Percentiles rank a stretch among this genome's conserved stretches.
phyloP scores from a whole-genome alignment of 2,888 invertebrate species.

The Catocala fraxini region DNA sequence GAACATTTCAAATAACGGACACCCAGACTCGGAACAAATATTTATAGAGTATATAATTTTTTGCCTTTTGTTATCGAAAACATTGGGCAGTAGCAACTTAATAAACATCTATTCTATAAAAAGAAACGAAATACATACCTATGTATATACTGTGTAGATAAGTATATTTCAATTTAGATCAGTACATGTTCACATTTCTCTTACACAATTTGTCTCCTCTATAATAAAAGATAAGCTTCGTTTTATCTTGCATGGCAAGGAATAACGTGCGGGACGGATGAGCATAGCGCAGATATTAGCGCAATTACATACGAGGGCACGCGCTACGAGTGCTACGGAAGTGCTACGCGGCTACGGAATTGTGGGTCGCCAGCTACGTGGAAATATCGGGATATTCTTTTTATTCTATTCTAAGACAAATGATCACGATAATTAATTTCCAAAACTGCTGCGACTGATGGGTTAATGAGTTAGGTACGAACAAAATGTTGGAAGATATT shows the following conservation, averaged over 20 bases:
- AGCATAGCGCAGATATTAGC: slow-evolving; percentile 37
- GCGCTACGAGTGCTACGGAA: slow-evolving; percentile 17
- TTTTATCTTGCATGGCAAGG: slow-evolving; percentile 18
- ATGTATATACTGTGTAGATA: too few species aligned
- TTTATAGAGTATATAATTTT: too few species aligned
- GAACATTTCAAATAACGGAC: too few species aligned
- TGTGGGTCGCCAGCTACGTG: not conserved
- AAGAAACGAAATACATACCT: too few species aligned
- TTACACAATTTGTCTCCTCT: slow-evolving; percentile 25
- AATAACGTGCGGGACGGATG: slow-evolving; percentile 32
- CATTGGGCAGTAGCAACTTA: too few species aligned
- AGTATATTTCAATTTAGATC: not conserved
- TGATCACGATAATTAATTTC: not conserved
- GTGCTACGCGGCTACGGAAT: slow-evolving; percentile 25
- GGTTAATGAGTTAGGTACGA: too few species aligned
- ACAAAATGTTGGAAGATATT: too few species aligned
- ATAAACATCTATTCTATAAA: too few species aligned
- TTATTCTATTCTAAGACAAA: too few species aligned
- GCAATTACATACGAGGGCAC: slow-evolving; percentile 41
- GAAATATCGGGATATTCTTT: not conserved
- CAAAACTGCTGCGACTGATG: too few species aligned
- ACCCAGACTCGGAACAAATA: too few species aligned
- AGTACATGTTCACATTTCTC: slow-evolving; percentile 12
- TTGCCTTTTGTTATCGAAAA: too few species aligned
- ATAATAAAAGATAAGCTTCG: slow-evolving; percentile 30